These are phyloP conservation scores for Leptodirus hochenwartii DNA, from an alignment of 2,888 invertebrate genomes.

Conservation along the genomic window DNA sequence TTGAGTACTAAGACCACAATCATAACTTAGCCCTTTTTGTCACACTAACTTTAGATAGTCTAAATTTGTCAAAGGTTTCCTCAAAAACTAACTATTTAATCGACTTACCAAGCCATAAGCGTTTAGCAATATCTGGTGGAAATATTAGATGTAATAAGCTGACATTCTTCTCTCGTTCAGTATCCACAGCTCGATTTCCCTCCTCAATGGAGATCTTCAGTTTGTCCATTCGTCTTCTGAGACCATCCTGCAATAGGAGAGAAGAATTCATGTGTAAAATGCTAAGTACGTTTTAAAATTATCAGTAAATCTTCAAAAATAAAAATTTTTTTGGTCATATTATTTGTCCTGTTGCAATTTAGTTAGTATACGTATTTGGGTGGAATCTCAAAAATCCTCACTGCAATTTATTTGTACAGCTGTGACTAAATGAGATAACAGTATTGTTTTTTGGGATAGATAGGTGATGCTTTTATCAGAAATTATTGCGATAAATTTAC, in stretches of 20 bases:
- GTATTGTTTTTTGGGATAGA: too few relatives aligned
- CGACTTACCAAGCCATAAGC: constrained; percentile 73
- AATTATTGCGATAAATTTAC: too few relatives aligned
- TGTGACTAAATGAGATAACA: too few relatives aligned
- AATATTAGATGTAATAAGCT: constrained; percentile 86
- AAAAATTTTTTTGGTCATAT: too few relatives aligned
- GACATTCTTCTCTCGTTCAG: constrained; percentile 87
- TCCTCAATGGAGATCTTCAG: constrained; percentile 86
- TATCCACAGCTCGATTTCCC: constrained; percentile 79
- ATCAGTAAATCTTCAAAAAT: too few relatives aligned
- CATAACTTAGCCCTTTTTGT: neutral
- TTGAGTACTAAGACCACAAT: neutral
- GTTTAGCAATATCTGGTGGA: constrained; percentile 84
- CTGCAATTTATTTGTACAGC: too few relatives aligned
- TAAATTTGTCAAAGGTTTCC: constrained; percentile 1
- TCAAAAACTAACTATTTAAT: constrained; percentile 3
- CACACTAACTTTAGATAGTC: neutral
- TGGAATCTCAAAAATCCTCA: too few relatives aligned
- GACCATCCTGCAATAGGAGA: constrained; percentile 48
- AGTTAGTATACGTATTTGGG: too few relatives aligned
- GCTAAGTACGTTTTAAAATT: too few relatives aligned
- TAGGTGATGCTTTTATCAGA: too few relatives aligned
- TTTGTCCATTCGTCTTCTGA: constrained; percentile 84
- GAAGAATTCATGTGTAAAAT: too few relatives aligned
- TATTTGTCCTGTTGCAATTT: too few relatives aligned